phyloP scores from a whole-genome alignment of 2,797 vertebrate species.

The Argentina silus region DNA sequence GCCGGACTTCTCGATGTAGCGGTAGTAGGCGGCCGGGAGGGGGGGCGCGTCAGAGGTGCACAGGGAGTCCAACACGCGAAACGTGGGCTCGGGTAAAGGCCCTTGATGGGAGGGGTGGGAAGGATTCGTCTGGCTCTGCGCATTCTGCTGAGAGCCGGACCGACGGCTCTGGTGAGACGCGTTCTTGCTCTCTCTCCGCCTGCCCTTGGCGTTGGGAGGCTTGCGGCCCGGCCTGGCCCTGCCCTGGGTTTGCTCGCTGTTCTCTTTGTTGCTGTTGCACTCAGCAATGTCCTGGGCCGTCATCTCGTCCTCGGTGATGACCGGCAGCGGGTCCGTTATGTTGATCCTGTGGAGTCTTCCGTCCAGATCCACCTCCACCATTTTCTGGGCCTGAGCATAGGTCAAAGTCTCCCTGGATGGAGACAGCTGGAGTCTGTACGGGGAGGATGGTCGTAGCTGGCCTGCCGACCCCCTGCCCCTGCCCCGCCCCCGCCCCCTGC shows the following conservation, averaged over 20 bases:
- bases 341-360: constrained; percentile 95
- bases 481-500: constrained; percentile 80
- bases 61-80: constrained; percentile 84
- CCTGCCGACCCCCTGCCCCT: constrained; percentile 75
- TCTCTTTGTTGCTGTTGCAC: constrained; percentile 99
- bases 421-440: constrained; percentile 92
- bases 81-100: constrained; percentile 89
- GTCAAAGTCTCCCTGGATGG: constrained; percentile 91
- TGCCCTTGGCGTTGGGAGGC: constrained; percentile 81
- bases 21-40: constrained; percentile 88
- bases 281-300: constrained; percentile 96
- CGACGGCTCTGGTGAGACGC: constrained; percentile 75
- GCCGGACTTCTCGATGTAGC: constrained; percentile 86
- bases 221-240: constrained; percentile 80
- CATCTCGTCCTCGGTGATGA: constrained; percentile 96
- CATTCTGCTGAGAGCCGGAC: constrained; percentile 65
- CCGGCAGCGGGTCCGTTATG: constrained; percentile 91
- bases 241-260: constrained; percentile 90
- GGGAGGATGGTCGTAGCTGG: constrained; percentile 86
- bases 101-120: constrained; percentile 63
- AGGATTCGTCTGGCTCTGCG: constrained; percentile 76
- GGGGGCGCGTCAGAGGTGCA: constrained; percentile 79
- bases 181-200: constrained; percentile 85
- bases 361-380: constrained; percentile 97
- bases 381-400: constrained; percentile 94